Evolutionary conservation across 2,888 invertebrate species (phyloP), one percentile per base, ranked within the genome.

Genomic region (Drosophila emarginata): DNA sequence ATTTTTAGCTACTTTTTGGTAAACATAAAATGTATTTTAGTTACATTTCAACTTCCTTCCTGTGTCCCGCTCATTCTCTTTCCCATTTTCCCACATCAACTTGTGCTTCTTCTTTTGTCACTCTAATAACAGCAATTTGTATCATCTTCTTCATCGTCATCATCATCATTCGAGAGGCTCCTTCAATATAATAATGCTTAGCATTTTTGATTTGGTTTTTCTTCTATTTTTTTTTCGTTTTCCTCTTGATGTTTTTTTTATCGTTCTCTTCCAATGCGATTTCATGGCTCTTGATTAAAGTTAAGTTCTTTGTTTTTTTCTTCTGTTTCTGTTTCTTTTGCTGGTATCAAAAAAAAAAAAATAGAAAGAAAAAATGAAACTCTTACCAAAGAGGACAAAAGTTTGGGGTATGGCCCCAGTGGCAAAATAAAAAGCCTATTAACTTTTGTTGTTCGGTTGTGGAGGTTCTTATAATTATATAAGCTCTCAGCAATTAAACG

Each of bases 401-500:
- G 45, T 45, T 45, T 11, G 45, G 45, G 45, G 40, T 18, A 18
- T 45, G 15, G 40, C 40, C 40, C 40, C 40, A 45, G 15, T 45
- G 40, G 45, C 45, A 21, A 37, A 57, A 23, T 39, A 57, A 57
- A 23, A 60, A 45, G 45, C 45, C 45, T 45, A 45, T 45, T 45
- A 45, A 45, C 45, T 18, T 45, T 45, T 18, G 45, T 18, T 18
- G 45, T 18, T 40, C 9, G 2, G 32, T 9, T 15, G 9, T 21
- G 45, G 32, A 37, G 36, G 36, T n/a, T 68, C 39, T 39, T 56
- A 54, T 37, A 40, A 67, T 82, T 87, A 82, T 87, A 82, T 82
- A 82, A 79, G 87, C 87, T 82, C 75, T 84, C 76, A 76, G 84
- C 82, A 87, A 82, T 82, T 82, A 82, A 82, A 80, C 72, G 84